A percentile compares a stretch with the other conserved stretches of the same genome.
Conservation (phyloP, 2,888 invertebrate species). For the Cheiracanthium punctorium region DNA sequence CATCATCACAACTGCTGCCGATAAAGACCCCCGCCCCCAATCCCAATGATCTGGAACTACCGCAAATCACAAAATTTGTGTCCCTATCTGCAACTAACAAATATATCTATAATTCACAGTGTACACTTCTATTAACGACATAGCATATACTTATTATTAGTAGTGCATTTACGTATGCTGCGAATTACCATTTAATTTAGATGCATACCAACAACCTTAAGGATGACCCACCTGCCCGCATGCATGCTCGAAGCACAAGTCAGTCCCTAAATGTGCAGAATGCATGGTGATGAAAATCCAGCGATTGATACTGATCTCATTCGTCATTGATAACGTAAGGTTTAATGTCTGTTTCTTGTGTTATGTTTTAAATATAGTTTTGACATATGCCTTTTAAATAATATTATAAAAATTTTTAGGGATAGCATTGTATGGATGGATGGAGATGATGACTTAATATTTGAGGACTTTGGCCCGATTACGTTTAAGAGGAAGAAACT, state of each 20-base stretch:
- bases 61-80: no score
- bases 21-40: no score
- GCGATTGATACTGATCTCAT: slow-evolving; percentile 94
- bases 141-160: no score
- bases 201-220: slow-evolving; percentile 98
- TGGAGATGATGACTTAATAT: slow-evolving; percentile 98
- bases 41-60: no score
- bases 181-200: slow-evolving; percentile 98
- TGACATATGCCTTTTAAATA: background rate
- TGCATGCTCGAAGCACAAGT: slow-evolving; percentile 32
- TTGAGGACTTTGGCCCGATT: slow-evolving; percentile 99
- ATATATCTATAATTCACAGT: no score
- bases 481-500: slow-evolving; percentile 92
- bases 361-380: background rate
- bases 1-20: no score
- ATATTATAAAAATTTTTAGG: slow-evolving; percentile 16
- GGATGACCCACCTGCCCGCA: slow-evolving; percentile 74
- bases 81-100: no score
- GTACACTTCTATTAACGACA: no score
- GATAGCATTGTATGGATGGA: slow-evolving; percentile 76
- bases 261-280: slow-evolving; percentile 77
- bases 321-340: slow-evolving; percentile 87
- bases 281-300: slow-evolving; percentile 78
- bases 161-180: no score
- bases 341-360: slow-evolving; percentile 19